These are phyloP conservation scores for Brenthis daphne DNA, from an alignment of 2,888 invertebrate species.

Conservation along the genomic window DNA sequence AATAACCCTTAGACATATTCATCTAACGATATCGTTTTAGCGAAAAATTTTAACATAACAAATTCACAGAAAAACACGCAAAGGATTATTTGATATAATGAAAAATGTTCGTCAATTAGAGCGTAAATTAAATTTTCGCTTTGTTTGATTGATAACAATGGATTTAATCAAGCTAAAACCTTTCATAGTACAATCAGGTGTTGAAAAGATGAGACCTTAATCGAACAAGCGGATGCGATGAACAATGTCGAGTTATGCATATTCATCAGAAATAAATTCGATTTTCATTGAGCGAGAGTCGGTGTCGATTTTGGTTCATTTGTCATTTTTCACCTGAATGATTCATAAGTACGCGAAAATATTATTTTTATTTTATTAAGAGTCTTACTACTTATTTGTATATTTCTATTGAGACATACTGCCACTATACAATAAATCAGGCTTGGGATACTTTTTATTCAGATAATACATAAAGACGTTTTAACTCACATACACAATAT, in stretches of 20 bases:
- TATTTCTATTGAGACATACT: no score
- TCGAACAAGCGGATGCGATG: slow-evolving; percentile 47
- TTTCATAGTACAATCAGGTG: slow-evolving; percentile 50
- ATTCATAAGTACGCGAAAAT: slow-evolving; percentile 16
- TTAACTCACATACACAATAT: no score
- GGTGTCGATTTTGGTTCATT: slow-evolving; percentile 74
- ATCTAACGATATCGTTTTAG: no score
- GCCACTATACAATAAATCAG: no score
- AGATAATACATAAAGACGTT: no score
- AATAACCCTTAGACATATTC: no score
- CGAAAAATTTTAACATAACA: neutral
- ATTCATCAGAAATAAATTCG: slow-evolving; percentile 75
- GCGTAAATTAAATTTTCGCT: slow-evolving; percentile 19
- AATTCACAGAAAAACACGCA: neutral
- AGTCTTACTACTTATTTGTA: no score
- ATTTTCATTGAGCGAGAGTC: slow-evolving; percentile 69
- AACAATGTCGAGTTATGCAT: slow-evolving; percentile 70
- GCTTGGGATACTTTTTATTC: no score
- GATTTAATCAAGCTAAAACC: slow-evolving; percentile 38
- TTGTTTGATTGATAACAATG: slow-evolving; percentile 30
- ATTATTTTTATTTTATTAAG: no score
- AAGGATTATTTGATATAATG: no score
- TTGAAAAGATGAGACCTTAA: slow-evolving; percentile 54
- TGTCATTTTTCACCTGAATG: slow-evolving; percentile 67
- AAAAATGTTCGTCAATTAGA: slow-evolving; percentile 4